These are phyloP conservation scores for Ophonus ardosiacus DNA, from an alignment of 2,888 invertebrate species.

Conservation along the genomic window DNA sequence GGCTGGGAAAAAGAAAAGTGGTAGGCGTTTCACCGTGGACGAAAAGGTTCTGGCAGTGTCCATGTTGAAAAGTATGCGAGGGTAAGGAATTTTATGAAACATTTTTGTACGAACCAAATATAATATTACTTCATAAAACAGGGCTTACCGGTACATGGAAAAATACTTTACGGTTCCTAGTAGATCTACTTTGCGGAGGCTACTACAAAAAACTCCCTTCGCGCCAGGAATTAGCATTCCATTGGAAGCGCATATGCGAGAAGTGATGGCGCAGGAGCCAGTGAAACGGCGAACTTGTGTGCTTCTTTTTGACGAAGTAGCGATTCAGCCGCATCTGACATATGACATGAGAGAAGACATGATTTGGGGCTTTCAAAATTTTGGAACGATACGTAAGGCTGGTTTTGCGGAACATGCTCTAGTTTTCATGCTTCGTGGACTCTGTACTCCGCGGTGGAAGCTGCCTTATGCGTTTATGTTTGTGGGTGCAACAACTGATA, in stretches of 20 bases:
- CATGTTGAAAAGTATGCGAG: too few relatives aligned
- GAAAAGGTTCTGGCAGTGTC: too few relatives aligned
- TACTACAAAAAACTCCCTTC: neutral
- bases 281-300: neutral
- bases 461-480: slow-evolving; percentile 14
- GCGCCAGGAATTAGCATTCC: neutral
- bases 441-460: slow-evolving; percentile 23
- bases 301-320: slow-evolving; percentile 27
- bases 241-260: neutral
- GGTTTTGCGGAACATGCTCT: slow-evolving; percentile 38
- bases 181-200: neutral
- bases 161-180: neutral
- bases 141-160: too few relatives aligned
- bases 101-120: too few relatives aligned
- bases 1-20: too few relatives aligned
- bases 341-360: neutral
- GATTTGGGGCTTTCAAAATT: slow-evolving; percentile 48
- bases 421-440: slow-evolving; percentile 41
- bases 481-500: neutral
- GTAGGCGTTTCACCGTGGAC: too few relatives aligned
- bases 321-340: slow-evolving; percentile 6
- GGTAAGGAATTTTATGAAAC: too few relatives aligned
- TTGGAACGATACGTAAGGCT: slow-evolving; percentile 14
- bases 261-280: neutral
- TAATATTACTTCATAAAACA: too few relatives aligned